phyloP scores from a whole-genome alignment of 1,140 invertebrate genomes.

The Aphelenchoides avenae region DNA sequence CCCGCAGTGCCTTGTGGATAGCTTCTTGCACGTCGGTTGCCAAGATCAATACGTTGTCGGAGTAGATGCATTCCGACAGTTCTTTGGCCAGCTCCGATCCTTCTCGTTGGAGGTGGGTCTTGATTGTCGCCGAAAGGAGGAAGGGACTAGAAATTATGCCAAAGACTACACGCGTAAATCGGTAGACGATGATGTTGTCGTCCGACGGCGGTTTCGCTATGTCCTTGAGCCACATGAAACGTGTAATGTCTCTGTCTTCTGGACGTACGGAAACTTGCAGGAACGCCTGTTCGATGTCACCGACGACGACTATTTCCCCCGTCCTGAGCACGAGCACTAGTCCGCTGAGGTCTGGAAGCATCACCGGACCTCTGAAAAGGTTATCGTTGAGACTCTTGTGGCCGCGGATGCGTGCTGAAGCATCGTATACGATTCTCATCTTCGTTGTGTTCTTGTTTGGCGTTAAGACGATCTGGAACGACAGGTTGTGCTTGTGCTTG shows the following conservation, averaged over 20 bases:
- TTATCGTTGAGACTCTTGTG: constrained; percentile 9
- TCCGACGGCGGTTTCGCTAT: constrained; percentile 2
- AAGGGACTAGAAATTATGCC: constrained; percentile 1
- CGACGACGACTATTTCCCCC: background rate
- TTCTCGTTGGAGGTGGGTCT: constrained; percentile 8
- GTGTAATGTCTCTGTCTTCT: constrained; percentile 8
- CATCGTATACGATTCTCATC: constrained; percentile 59
- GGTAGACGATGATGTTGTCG: constrained; percentile 7
- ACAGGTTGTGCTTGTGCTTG: constrained; percentile 38
- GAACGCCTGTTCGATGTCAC: constrained; percentile 15
- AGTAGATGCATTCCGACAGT: constrained; percentile 2
- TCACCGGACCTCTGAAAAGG: constrained; percentile 14
- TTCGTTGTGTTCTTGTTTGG: constrained; percentile 41
- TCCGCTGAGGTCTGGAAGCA: constrained; percentile 5
- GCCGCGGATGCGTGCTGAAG: constrained; percentile 48
- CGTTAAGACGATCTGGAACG: constrained; percentile 63
- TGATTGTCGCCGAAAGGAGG: background rate
- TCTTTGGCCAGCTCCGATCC: background rate
- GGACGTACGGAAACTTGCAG: constrained; percentile 1
- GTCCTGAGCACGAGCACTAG: constrained; percentile 9
- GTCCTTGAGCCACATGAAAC: constrained; percentile 12
- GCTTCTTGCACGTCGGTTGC: background rate
- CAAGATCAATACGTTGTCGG: constrained; percentile 10
- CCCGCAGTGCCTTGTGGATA: background rate
- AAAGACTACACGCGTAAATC: constrained; percentile 14